phyloP scores from a whole-genome alignment of 2,888 invertebrate species.

The Ennomos quercinarius region DNA sequence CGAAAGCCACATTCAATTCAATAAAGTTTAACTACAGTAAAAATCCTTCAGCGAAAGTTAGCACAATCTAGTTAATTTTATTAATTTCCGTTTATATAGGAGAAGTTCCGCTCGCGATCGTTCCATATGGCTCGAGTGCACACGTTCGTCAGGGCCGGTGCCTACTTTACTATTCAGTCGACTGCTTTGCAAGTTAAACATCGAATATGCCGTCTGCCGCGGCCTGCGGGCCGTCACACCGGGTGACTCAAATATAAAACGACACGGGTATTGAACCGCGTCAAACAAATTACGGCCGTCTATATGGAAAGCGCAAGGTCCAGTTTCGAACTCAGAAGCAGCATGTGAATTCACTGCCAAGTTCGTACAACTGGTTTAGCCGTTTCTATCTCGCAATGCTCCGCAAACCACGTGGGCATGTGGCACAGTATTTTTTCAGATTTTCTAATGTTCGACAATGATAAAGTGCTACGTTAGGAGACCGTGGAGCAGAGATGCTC shows the following conservation, averaged over 20 bases:
- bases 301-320: slow-evolving; percentile 37
- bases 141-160: slow-evolving; percentile 63
- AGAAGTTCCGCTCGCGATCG: slow-evolving; percentile 55
- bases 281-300: slow-evolving; percentile 43
- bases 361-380: slow-evolving; percentile 75
- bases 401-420: slow-evolving; percentile 63
- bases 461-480: slow-evolving; percentile 28
- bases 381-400: slow-evolving; percentile 60
- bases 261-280: slow-evolving; percentile 47
- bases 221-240: slow-evolving; percentile 51
- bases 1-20: slow-evolving; percentile 32
- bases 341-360: slow-evolving; percentile 73
- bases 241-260: slow-evolving; percentile 56
- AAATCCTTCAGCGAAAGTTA: slow-evolving; percentile 1
- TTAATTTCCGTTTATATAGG: slow-evolving; percentile 26
- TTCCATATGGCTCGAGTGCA: slow-evolving; percentile 53
- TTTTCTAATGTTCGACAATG: slow-evolving; percentile 31
- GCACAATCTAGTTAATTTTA: slow-evolving; percentile 4
- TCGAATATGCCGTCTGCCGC: slow-evolving; percentile 63
- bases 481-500: slow-evolving; percentile 40
- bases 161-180: slow-evolving; percentile 71
- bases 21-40: neutral
- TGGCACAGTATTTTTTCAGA: slow-evolving; percentile 56
- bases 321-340: slow-evolving; percentile 31
- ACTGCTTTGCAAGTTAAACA: slow-evolving; percentile 69